Conservation (phyloP, 1,140 invertebrate species). For the Centruroides sculpturatus region DNA sequence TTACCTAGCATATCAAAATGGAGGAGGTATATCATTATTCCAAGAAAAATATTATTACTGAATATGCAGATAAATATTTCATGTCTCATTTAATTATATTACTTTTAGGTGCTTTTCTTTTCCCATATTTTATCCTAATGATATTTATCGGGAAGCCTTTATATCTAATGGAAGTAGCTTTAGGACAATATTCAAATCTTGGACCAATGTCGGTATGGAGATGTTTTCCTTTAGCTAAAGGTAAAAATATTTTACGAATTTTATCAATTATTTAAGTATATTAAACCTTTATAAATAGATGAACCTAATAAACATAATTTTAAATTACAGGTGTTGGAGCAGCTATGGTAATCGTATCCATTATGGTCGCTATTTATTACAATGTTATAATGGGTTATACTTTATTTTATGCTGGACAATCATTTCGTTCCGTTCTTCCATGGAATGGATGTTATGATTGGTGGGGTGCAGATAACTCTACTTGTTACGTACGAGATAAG, state of each 20-base stretch:
- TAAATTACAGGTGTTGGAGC: slow-evolving; percentile 52
- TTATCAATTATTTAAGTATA: not conserved
- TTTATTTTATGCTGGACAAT: slow-evolving; percentile 8
- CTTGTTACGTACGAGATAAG: slow-evolving; percentile 16
- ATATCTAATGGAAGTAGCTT: slow-evolving; percentile 41
- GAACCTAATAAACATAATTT: not conserved
- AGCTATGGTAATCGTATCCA: slow-evolving; percentile 55
- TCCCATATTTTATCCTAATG: slow-evolving; percentile 62
- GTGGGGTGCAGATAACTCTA: slow-evolving; percentile 18
- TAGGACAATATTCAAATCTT: slow-evolving; percentile 38
- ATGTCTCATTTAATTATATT: slow-evolving; percentile 1
- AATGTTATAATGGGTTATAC: slow-evolving; percentile 40
- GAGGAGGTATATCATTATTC: slow-evolving; percentile 21
- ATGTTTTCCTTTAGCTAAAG: slow-evolving; percentile 31
- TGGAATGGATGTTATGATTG: slow-evolving; percentile 20
- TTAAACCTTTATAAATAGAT: not conserved
- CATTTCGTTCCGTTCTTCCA: slow-evolving; percentile 5
- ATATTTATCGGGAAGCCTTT: slow-evolving; percentile 63
- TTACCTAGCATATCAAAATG: slow-evolving; percentile 31
- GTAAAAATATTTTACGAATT: slow-evolving; percentile 13
- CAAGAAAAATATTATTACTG: not conserved
- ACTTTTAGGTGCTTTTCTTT: slow-evolving; percentile 53
- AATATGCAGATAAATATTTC: not conserved
- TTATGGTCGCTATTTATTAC: slow-evolving; percentile 57
- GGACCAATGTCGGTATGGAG: slow-evolving; percentile 33